Conservation (phyloP, 2,888 invertebrate genomes). For the Drosophila barbarae region DNA sequence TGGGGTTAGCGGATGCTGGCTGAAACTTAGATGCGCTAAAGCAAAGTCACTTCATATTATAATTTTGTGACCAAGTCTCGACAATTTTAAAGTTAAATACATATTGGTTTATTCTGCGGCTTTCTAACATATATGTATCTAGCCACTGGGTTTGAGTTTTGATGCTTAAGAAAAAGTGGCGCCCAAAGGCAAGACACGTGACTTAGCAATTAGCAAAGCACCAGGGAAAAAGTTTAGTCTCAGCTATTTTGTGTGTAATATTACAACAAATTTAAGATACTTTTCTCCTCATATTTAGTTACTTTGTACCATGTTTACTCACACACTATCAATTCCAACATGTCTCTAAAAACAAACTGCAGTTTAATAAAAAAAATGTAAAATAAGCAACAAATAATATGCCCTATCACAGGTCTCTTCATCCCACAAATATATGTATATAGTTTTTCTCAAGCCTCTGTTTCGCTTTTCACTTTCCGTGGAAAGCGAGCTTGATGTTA, state of each 20-base stretch:
- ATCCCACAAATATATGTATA: not conserved
- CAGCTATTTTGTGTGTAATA: too few relatives aligned
- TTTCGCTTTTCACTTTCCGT: constrained; percentile 4
- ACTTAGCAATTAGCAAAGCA: not conserved
- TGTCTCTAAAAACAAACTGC: not conserved
- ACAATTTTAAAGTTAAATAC: not conserved
- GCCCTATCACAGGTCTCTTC: not conserved
- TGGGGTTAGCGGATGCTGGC: constrained; percentile 9
- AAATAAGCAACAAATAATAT: not conserved
- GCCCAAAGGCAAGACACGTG: not conserved
- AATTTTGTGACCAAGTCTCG: not conserved
- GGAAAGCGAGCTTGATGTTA: constrained; percentile 1
- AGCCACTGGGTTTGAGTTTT: not conserved
- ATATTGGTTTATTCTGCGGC: not conserved
- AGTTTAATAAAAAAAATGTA: not conserved
- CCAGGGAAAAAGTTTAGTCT: too few relatives aligned
- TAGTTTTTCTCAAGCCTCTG: not conserved
- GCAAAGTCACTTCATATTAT: not conserved
- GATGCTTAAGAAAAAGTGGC: not conserved
- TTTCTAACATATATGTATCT: not conserved
- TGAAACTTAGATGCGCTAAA: not conserved
- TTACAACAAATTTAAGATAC: not conserved
- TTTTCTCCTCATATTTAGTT: not conserved
- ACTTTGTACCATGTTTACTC: not conserved
- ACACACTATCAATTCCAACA: not conserved